These are phyloP conservation scores for Onychomys leucogaster DNA, from an alignment of 2,797 vertebrate genomes.

Conservation along the genomic window DNA sequence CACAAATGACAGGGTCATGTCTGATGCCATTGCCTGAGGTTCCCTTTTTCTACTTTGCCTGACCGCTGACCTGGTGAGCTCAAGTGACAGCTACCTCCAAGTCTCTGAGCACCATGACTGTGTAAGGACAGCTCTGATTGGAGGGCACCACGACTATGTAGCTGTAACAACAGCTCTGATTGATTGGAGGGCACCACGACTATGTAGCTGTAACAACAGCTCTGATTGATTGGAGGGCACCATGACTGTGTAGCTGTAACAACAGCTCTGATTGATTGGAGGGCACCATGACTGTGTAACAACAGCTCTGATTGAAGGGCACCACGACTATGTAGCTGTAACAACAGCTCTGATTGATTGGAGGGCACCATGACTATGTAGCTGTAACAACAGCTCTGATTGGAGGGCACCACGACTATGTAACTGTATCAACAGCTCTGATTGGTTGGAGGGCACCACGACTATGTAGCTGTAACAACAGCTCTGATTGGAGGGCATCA, in stretches of 20 bases:
- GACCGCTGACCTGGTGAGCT: neutral
- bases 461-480: no score
- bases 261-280: neutral
- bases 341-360: neutral
- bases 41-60: conserved; percentile 52
- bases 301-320: neutral
- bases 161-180: neutral
- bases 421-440: neutral
- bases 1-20: neutral
- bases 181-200: neutral
- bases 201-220: neutral
- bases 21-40: neutral
- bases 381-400: neutral
- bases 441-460: neutral
- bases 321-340: neutral
- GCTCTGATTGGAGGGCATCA: no score
- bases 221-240: neutral
- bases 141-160: neutral
- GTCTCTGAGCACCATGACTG: neutral
- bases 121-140: neutral
- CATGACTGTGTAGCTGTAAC: neutral
- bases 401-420: neutral
- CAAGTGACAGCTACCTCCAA: conserved; percentile 30
- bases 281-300: neutral
- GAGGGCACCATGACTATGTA: neutral